phyloP scores from a whole-genome alignment of 2,888 invertebrate species.

The Agonopterix alstromeriana region DNA sequence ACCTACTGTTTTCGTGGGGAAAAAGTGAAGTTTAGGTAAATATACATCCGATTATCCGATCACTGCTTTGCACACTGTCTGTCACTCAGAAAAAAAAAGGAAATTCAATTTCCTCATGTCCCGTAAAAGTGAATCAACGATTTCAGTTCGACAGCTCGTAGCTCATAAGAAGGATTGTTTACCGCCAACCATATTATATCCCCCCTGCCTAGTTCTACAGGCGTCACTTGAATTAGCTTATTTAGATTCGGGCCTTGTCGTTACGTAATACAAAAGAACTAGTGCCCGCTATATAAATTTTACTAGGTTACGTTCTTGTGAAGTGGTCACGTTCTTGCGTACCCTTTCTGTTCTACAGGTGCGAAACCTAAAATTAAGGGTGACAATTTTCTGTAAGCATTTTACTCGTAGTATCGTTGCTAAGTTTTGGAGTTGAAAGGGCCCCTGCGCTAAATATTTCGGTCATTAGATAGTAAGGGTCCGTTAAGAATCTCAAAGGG shows the following conservation, averaged over 20 bases:
- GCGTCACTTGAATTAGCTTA: conserved; percentile 23
- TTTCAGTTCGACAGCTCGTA: conserved; percentile 42
- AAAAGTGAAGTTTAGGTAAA: no score
- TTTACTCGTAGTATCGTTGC: no score
- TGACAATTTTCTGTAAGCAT: no score
- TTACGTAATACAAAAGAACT: neutral
- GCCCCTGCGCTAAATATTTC: no score
- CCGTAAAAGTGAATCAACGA: conserved; percentile 30
- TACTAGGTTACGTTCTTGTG: neutral
- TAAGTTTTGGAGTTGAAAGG: no score
- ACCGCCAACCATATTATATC: conserved; percentile 23
- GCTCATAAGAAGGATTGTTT: conserved; percentile 38
- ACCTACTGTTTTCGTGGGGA: no score
- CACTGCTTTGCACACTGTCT: neutral
- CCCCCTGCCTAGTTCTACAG: conserved; percentile 7
- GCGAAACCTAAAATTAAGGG: no score
- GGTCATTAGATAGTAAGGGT: no score
- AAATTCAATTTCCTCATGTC: conserved; percentile 40
- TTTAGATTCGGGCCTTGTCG: conserved; percentile 21
- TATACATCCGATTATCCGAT: no score
- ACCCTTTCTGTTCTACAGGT: neutral
- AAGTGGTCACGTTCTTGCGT: conserved; percentile 4
- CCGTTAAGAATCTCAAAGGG: no score
- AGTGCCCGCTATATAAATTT: no score
- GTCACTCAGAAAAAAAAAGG: conserved; percentile 23